Evolutionary conservation across 2,888 invertebrate genomes (phyloP), one percentile per base, ranked within the genome.

Genomic region (Silvanus unidentatus): DNA sequence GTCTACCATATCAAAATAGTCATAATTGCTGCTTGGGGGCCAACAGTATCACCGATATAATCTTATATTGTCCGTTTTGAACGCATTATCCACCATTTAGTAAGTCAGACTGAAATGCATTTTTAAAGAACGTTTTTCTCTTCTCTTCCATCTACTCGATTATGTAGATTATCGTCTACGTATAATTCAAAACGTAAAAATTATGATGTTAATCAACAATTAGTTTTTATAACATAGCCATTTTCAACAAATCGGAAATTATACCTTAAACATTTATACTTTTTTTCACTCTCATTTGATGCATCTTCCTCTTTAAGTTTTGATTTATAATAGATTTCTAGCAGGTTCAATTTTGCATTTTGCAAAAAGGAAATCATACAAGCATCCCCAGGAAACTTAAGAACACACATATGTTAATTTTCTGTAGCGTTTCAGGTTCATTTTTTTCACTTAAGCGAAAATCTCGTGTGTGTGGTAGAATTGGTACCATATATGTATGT

Each of bases 11-110:
- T 55, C 54, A 54, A 54, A 58, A 58, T 52, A 52, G 57, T 57
- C 51, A 53, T 58, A 57, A 58, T 58, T 53, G 58, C 53, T 39
- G 53, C 55, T 52, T 44, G 37, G 47, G n/a, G 55, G 55, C 40
- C 22, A 39, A 34, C 38, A 49, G 48, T 54, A 57, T 55, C 57
- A 56, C 53, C 58, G 61, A 57, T 58, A 61, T 53, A 55, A 60
- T 61, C 60, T 60, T 49, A 53, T 55, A 58, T 54, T 50, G 51
- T 62, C 52, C 56, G 51, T 55, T 60, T 22, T 58, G 57, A 56
- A 55, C 54, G 55, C 51, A 54, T 57, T 55, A 47, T 53, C 16
- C 15, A 12, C 16, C 37, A 22, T 22, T 22, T 22, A 22, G 22
- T 37, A 15, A 13, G 44, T 52, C 48, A 50, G 52, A 52, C 55